A percentile compares a stretch with the other conserved stretches of the same genome.
Evolutionary conservation across 2,797 vertebrate species (phyloP).

Genomic region (Martes flavigula): DNA sequence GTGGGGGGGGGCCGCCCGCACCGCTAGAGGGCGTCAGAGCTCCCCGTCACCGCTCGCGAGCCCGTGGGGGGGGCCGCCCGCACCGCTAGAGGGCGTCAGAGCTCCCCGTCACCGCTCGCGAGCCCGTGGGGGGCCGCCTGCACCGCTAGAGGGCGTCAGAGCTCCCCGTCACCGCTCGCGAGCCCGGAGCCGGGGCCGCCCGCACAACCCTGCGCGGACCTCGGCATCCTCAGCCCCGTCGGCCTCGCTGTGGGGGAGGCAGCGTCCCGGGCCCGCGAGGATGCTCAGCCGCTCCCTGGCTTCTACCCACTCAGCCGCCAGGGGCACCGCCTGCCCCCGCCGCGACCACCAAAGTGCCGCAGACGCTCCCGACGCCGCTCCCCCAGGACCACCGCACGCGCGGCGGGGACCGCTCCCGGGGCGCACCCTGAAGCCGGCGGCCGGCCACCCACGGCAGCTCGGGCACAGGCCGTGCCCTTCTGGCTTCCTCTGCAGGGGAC

Average conservation of each 20-base stretch:
- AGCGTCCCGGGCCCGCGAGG: accelerated
- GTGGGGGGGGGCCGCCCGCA: accelerated
- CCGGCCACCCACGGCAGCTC: too few relatives aligned
- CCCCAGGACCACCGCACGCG: not conserved
- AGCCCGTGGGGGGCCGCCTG: too few relatives aligned
- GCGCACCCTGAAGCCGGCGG: too few relatives aligned
- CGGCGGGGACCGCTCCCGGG: not conserved
- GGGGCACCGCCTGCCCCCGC: not conserved
- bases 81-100: too few relatives aligned
- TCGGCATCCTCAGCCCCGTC: accelerated
- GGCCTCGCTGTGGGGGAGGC: too few relatives aligned
- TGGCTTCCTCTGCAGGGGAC: too few relatives aligned
- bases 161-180: accelerated
- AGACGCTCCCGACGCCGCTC: too few relatives aligned
- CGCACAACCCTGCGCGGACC: accelerated
- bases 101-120: too few relatives aligned
- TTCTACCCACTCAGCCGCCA: not conserved
- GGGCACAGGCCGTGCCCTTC: too few relatives aligned
- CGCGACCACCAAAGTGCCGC: too few relatives aligned
- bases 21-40: not conserved
- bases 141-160: too few relatives aligned
- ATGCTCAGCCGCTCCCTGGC: not conserved
- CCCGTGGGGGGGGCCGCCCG: accelerated
- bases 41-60: accelerated
- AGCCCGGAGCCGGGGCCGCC: too few relatives aligned